Evolutionary conservation across 2,888 invertebrate genomes (phyloP), one percentile per base, ranked within the genome.

Genomic region (Phymatocera aterrima): DNA sequence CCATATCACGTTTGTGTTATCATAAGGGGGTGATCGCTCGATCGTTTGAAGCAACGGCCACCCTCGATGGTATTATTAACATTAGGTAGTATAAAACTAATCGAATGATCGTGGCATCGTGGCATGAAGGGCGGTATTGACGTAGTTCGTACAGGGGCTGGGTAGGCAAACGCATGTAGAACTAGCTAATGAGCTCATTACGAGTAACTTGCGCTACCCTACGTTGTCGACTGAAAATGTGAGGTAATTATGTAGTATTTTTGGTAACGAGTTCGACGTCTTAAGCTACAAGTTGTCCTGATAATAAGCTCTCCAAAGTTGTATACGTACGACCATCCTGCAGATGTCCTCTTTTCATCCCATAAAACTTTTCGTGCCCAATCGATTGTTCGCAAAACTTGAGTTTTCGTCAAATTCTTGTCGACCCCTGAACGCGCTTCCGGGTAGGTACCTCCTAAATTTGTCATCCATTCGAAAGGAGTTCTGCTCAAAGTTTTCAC

Each of bases 1-100:
- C n/a, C 43, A 68, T n/a, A n/a, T 28, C 28, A 68, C 28, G 15
- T 46, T 68, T 43, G 37, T 51, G n/a, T 54, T 46, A 68, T 34
- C 65, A 5, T 68, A 43, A 3, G 4, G 65, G 40, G 43, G 24
- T 37, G 12, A 18, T 64, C 61, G 18, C 28, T 28, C 24, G 12
- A 18, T 64, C 61, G 18, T 57, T 28, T 15, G 15, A 28, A 57
- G 57, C 57, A 57, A 1, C 51, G 10, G 10, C 51, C 21, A 57
- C 57, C 57, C 57, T 15, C 15, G 12, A 21, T 21, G 57, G 21
- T 57, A 57, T 57, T 15, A 57, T 28, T 57, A 57, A 57, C 57
- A 57, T 57, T 28, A 15, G 12, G 57, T 57, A 1, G 15, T 3
- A 57, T 57, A 15, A 46, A 46, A 46, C 46, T n/a, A n/a, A n/a